phyloP scores from a whole-genome alignment of 2,888 invertebrate genomes.

The Euplexia lucipara region DNA sequence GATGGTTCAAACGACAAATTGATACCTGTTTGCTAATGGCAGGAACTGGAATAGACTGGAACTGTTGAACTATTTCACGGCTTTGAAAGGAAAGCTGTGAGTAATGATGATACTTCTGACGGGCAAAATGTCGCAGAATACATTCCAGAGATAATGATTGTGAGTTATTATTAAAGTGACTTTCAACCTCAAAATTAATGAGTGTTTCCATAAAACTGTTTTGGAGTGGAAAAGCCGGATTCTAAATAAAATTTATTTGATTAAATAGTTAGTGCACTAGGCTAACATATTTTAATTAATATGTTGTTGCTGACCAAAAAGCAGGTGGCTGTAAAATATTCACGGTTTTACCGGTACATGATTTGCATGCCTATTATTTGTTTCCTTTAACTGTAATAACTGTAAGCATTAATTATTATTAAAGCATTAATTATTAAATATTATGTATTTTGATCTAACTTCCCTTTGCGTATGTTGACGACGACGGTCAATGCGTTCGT shows the following conservation, averaged over 20 bases:
- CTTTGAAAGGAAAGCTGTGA: slow-evolving; percentile 48
- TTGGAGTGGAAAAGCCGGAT: background rate
- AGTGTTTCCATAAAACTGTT: background rate
- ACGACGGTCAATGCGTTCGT: no score
- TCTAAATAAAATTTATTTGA: background rate
- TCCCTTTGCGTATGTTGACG: no score
- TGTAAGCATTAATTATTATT: no score
- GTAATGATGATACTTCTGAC: slow-evolving; percentile 42
- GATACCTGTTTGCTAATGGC: slow-evolving; percentile 58
- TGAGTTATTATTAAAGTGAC: background rate
- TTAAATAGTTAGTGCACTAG: background rate
- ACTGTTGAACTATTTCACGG: slow-evolving; percentile 36
- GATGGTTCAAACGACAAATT: slow-evolving; percentile 52
- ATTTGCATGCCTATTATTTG: no score
- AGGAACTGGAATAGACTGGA: slow-evolving; percentile 9
- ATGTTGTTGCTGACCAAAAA: no score
- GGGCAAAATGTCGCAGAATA: slow-evolving; percentile 26
- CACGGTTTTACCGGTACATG: no score
- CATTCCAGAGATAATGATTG: slow-evolving; percentile 8
- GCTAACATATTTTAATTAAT: background rate
- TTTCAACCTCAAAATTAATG: background rate
- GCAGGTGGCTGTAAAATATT: no score
- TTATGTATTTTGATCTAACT: no score
- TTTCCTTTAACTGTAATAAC: no score
- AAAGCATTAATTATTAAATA: no score